Evolutionary conservation across 2,797 vertebrate species (phyloP), one percentile per base, ranked within the genome.

Genomic region (Pygocentrus nattereri): DNA sequence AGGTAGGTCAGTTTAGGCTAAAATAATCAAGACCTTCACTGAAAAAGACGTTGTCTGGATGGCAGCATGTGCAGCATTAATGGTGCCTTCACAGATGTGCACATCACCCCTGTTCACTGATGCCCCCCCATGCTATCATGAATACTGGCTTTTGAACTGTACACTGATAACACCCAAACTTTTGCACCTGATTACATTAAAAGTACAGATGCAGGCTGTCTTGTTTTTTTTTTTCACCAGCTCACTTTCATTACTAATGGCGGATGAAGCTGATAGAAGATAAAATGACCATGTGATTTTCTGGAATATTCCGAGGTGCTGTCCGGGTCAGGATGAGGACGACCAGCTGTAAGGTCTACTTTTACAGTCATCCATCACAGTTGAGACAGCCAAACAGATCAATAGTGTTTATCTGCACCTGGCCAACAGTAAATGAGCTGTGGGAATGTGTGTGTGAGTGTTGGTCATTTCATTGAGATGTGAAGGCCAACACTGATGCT

Each of bases 391-490:
- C 68, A 49, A 65, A 77, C 74, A 65, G 49, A 77, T 82, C 81
- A 77, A 82, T 82, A 82, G 59, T 73, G 68, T 82, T 78, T 78
- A 77, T 65, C 69, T 58, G 52, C 59, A 73, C 19, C 58, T 25
- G 27, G 67, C 58, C 68, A 73, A 78, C 68, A 76, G 50, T 38
- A 76, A 76, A 70, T 76, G 73, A 58, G 58, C 67, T 65, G 25
- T 15, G 67, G 16, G 71, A 18, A 50, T 31, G 25, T 68, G 38
- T 68, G 16, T 65, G 62, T 65, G n/a, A n/a, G 62, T 65, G 62
- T 34, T 67, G 64, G 25, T 34, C 41, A 34, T 61, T 69, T 38
- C 30, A 77, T 77, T 77, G 67, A 65, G 47, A 77, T 64, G 67
- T 82, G 62, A 59, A n/a, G 50, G 50, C 50, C 15, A 41, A 56